Conservation (phyloP, 1,140 invertebrate genomes). For the Drosophila murphyi region DNA sequence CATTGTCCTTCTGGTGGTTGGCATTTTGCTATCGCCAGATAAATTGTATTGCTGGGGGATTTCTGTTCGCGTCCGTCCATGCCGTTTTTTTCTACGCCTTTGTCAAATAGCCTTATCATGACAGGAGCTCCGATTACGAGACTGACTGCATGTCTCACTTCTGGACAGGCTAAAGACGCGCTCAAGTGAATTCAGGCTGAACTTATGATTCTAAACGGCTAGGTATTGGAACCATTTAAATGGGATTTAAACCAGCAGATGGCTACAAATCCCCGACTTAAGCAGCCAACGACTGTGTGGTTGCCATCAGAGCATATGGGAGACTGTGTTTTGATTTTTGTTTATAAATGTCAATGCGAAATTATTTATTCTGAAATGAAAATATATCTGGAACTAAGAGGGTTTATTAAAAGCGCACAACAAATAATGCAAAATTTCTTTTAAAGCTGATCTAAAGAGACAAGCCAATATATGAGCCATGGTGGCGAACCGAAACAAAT, state of each 20-base stretch:
- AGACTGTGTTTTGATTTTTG: not conserved
- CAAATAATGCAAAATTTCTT: too few relatives aligned
- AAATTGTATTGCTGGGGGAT: conserved; percentile 50
- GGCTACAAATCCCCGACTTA: conserved; percentile 46
- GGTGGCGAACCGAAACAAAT: too few relatives aligned
- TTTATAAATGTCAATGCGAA: not conserved
- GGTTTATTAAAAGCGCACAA: too few relatives aligned
- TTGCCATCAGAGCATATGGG: not conserved
- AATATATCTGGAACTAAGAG: too few relatives aligned
- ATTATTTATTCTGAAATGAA: not conserved
- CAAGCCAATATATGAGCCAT: too few relatives aligned
- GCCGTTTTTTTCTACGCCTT: conserved; percentile 48
- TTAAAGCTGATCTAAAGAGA: too few relatives aligned
- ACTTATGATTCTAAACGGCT: conserved; percentile 65
- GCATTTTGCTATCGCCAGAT: conserved; percentile 59
- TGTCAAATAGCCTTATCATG: conserved; percentile 76
- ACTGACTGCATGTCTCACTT: conserved; percentile 47
- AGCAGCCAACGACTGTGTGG: conserved; percentile 22
- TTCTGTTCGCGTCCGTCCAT: conserved; percentile 49
- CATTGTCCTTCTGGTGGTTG: not conserved
- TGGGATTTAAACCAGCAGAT: conserved; percentile 38
- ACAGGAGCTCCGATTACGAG: conserved; percentile 62
- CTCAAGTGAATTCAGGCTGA: conserved; percentile 59
- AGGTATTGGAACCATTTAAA: conserved; percentile 76
- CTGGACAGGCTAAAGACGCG: conserved; percentile 42